phyloP scores from a whole-genome alignment of 1,140 invertebrate species.

The Drosophila nannoptera region DNA sequence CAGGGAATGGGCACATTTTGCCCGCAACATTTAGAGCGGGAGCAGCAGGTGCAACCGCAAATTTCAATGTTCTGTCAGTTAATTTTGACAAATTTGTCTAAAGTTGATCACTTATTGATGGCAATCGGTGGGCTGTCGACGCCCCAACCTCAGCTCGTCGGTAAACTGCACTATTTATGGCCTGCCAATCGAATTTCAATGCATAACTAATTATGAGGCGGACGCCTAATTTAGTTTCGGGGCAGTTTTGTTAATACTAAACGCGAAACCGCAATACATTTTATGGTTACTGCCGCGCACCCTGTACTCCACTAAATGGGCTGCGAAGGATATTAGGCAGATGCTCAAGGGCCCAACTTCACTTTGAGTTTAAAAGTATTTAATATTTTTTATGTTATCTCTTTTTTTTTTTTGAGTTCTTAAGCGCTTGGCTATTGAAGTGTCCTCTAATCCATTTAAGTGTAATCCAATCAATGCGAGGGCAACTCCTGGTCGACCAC shows the following conservation, averaged over 20 bases:
- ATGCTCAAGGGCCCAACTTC: too few species aligned
- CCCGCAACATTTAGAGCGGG: slow-evolving; percentile 7
- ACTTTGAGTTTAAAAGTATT: too few species aligned
- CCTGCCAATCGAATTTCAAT: slow-evolving; percentile 58
- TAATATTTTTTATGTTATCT: too few species aligned
- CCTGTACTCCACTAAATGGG: not conserved
- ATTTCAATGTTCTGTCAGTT: slow-evolving; percentile 64
- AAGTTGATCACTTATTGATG: slow-evolving; percentile 70
- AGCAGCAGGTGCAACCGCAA: slow-evolving; percentile 49
- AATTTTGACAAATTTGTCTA: slow-evolving; percentile 73
- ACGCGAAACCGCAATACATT: slow-evolving; percentile 31
- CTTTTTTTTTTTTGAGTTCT: too few species aligned
- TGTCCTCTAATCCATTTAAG: too few species aligned
- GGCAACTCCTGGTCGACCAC: slow-evolving; percentile 6
- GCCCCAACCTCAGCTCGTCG: slow-evolving; percentile 4
- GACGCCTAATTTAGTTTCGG: slow-evolving; percentile 57
- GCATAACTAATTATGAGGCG: slow-evolving; percentile 73
- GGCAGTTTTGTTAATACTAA: slow-evolving; percentile 45
- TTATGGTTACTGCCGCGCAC: not conserved
- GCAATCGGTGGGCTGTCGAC: slow-evolving; percentile 26
- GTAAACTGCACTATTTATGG: slow-evolving; percentile 46
- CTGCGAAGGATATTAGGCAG: not conserved
- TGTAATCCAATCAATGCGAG: not conserved
- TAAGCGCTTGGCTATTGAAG: too few species aligned
- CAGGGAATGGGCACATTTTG: not conserved